Base-by-base conservation (phyloP, 2,797 vertebrate species). In the Esox lucius region DNA sequence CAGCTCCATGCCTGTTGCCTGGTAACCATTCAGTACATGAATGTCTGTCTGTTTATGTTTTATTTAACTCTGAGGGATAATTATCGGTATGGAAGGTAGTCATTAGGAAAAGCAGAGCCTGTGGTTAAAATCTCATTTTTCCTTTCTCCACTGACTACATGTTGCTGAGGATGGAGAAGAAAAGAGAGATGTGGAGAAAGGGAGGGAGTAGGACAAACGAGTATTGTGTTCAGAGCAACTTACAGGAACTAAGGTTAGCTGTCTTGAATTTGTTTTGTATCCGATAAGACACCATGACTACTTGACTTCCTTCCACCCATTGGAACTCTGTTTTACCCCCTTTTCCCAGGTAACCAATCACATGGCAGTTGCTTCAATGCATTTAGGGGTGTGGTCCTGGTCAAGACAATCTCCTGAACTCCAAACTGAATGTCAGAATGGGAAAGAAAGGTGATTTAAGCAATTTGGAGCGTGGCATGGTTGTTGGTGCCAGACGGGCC, bases 111-210 rank as follows among this genome's bases (percentile, higher is more conserved):
- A 87, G 88, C 82, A 87, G 88, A 87, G 87, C 89, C 74, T 73
- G 77, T 89, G 81, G 77, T 91, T 91, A 86, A 85, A 83, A 84
- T 89, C 84, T 84, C 78, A 42, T 86, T 81, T 78, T 78, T 77
- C 86, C 87, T 86, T 91, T 87, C 80, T 80, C 85, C 87, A 72
- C 86, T 90, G 91, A 92, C 91, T 88, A 89, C 84, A 90, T 83
- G 85, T 88, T 88, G 83, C 80, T 87, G 82, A 61, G 80, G 83
- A 74, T 85, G 82, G 89, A 81, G 81, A 76, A 77, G 76, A 24
- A 31, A 16, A 26, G 24, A 19, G 17, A 33, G 6, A 6, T 5
- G 3, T 7, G 31, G 1, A 15, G 33, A 39, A 9, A 65, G 5
- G 3, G 13, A 65, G 15, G 12, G 12, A 42, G 5, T 9, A 42